Evolutionary conservation across 2,888 invertebrate species (phyloP), one percentile per base, ranked within the genome.

Genomic region (Sisyra nigra): DNA sequence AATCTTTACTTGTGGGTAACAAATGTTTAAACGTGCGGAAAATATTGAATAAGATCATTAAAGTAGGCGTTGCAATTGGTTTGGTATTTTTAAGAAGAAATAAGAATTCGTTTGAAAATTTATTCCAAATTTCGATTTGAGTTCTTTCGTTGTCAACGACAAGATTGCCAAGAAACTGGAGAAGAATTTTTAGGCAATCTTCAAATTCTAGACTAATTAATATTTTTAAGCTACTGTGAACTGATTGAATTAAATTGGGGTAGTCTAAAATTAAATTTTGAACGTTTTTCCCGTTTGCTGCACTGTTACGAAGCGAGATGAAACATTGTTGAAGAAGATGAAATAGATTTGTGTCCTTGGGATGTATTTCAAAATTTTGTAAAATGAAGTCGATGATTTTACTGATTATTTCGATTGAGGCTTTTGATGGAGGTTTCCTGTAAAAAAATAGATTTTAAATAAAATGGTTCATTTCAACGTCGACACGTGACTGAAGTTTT

Each of bases 31-130:
- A 65, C 0, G 67, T 71, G 24, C 69, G 56, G 31, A 70, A 61
- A 44, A 73, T 71, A 50, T 72, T 77, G 52, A 72, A 76, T 30
- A 74, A 64, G 14, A 75, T 74, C 76, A 75, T 76, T 2, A 75
- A 65, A 14, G 70, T 64, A 41, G 61, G 44, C 60, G 58, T 36
- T 54, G 46, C 31, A 47, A 46, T 48, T 52, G 52, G 46, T 50
- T 49, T n/a, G 19, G 40, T 40, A 41, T 6, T 44, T 30, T 30
- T 47, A 38, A 34, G 41, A 39, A 24, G 51, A 42, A 33, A 43
- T 37, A 34, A 66, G 67, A 1, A 68, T 51, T 39, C 70, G 64
- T 33, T 62, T 52, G 67, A 66, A 53, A 71, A 71, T 53, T 68
- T 66, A 44, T 63, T 63, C 68, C 69, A 69, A 47, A 73, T 66